phyloP scores from a whole-genome alignment of 2,113 vertebrate genomes.

The Mustelus asterias region DNA sequence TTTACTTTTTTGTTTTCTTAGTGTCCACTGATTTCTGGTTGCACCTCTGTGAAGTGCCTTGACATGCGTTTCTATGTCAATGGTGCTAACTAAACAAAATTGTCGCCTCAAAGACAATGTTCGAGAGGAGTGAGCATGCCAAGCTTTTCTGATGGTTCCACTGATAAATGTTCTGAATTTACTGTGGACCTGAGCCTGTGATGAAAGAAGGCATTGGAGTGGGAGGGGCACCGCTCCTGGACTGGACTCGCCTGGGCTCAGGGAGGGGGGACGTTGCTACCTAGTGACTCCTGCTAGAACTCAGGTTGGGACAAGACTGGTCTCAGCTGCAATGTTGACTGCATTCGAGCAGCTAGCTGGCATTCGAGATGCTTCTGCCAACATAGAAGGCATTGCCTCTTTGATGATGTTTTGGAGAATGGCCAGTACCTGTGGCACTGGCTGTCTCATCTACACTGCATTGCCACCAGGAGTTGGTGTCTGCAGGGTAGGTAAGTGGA shows the following conservation, averaged over 20 bases:
- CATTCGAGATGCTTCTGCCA: not conserved
- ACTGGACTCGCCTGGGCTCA: not conserved
- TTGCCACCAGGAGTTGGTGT: not conserved
- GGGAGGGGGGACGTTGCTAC: not conserved
- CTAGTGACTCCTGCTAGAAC: too few species aligned
- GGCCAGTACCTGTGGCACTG: not conserved
- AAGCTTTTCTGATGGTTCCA: not conserved
- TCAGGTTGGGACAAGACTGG: not conserved
- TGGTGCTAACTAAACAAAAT: not conserved
- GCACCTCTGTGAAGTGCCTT: not conserved
- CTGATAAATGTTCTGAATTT: not conserved
- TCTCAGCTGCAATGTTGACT: not conserved
- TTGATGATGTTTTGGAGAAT: not conserved
- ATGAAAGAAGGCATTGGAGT: not conserved
- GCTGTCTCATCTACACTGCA: not conserved
- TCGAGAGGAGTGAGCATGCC: not conserved
- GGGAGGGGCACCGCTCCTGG: not conserved
- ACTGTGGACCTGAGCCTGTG: not conserved
- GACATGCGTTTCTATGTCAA: not conserved
- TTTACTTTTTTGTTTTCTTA: not conserved
- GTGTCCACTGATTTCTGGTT: not conserved
- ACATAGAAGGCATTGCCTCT: not conserved
- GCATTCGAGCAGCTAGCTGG: not conserved
- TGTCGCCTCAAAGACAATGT: not conserved
- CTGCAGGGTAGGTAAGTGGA: not conserved